A percentile compares a stretch with the other conserved stretches of the same genome.
Conservation (phyloP, 2,888 invertebrate genomes). For the Cryptocheilus praepositus region DNA sequence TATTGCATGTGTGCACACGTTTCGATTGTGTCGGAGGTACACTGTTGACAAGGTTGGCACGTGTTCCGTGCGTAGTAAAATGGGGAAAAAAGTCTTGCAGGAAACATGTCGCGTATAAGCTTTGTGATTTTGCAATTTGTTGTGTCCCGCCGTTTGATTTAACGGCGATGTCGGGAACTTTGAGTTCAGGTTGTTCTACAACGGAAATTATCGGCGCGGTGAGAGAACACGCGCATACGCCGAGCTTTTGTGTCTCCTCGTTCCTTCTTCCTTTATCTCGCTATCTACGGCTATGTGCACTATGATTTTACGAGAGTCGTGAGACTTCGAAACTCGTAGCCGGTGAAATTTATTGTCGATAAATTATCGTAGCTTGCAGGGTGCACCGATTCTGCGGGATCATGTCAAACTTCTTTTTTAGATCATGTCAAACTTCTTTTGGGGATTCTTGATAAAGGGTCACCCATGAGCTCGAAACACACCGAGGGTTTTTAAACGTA, state of each 20-base stretch:
- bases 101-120: neutral
- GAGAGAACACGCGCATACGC: constrained; percentile 4
- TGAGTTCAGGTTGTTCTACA: neutral
- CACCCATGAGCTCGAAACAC: too few species aligned
- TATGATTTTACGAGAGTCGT: constrained; percentile 18
- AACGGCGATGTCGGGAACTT: constrained; percentile 6
- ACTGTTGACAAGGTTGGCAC: too few species aligned
- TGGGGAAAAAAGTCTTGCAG: too few species aligned
- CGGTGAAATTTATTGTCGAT: constrained; percentile 35
- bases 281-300: neutral
- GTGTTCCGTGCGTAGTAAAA: too few species aligned
- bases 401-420: too few species aligned
- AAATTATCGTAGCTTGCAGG: constrained; percentile 31
- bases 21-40: too few species aligned
- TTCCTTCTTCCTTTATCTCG: neutral
- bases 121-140: constrained; percentile 19
- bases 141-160: constrained; percentile 30
- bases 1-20: too few species aligned
- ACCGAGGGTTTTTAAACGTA: too few species aligned
- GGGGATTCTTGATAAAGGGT: too few species aligned
- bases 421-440: too few species aligned
- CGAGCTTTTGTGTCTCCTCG: constrained; percentile 3
- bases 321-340: constrained; percentile 11
- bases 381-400: constrained; percentile 2
- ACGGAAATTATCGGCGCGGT: constrained; percentile 24